phyloP scores from a whole-genome alignment of 2,888 invertebrate species.

The Drosophila testacea region DNA sequence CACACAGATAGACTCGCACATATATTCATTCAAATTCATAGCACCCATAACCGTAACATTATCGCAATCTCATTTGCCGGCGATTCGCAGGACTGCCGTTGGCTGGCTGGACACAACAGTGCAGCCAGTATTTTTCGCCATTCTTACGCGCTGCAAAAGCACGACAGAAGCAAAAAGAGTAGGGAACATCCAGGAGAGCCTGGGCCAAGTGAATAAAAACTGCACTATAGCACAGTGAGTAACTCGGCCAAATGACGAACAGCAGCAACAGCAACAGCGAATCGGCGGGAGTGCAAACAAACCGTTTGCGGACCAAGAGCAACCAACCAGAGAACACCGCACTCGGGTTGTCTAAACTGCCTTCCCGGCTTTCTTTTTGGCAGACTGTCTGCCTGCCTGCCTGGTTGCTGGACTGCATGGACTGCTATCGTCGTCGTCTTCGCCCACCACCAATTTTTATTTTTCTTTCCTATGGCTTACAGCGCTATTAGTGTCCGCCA shows the following conservation, averaged over 20 bases:
- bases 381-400: not conserved
- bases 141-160: conserved; percentile 50
- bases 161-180: conserved; percentile 9
- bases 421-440: conserved; percentile 1
- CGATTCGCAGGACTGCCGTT: conserved; percentile 63
- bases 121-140: conserved; percentile 36
- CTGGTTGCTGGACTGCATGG: not conserved
- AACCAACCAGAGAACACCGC: conserved; percentile 66
- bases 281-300: conserved; percentile 55
- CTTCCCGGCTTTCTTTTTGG: conserved; percentile 6
- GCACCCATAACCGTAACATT: conserved; percentile 39
- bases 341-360: conserved; percentile 31
- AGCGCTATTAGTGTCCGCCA: conserved; percentile 1
- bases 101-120: conserved; percentile 43
- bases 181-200: conserved; percentile 19
- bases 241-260: conserved; percentile 45
- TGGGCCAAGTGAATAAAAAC: conserved; percentile 59
- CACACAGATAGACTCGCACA: conserved; percentile 2
- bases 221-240: conserved; percentile 47
- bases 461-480: not conserved
- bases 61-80: conserved; percentile 63
- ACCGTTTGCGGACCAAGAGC: conserved; percentile 44
- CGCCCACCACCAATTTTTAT: conserved; percentile 9
- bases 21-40: conserved; percentile 14
- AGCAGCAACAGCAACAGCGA: conserved; percentile 45